Base-by-base conservation (phyloP, 1,140 invertebrate species). In the Drosophila carrolli region DNA sequence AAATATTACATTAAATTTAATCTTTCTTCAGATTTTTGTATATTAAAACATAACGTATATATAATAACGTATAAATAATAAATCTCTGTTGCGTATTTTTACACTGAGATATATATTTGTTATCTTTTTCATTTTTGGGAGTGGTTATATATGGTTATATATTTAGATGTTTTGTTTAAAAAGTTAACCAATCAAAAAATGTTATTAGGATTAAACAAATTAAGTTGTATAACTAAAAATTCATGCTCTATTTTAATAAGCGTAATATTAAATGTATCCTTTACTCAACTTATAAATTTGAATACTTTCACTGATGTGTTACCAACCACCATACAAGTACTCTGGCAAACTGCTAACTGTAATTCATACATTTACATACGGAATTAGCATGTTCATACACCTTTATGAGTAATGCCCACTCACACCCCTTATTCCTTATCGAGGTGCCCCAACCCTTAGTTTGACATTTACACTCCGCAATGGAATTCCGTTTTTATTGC, bases 401-500 rank as follows among this genome's bases (percentile, higher is more conserved):
- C 27, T 65, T 68, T 58, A 50, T 70, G 37, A 71, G 47, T 37
- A 41, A 56, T 48, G 37, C 40, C 46, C 14, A 38, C 50, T 51
- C 56, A 56, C 58, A 62, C 47, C 46, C 57, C 53, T 32, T 2
- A 56, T 38, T 37, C 57, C 56, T 38, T 5, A 23, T 29, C 23
- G 44, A 38, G 23, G 16, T 50, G 44, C 44, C 44, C 35, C 23
- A 16, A n/a, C 35, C 66, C 67, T 9, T 9, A 44, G 50, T 8
- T 41, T 78, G 74, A 78, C 56, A 86, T 47, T 83, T 78, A 61
- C 74, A 57, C 63, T 76, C 37, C 47, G 54, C 61, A 58, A 44
- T 71, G 61, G 79, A 60, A 74, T 81, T 48, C 46, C 53, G 80
- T 74, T 65, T 71, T 75, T 54, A 81, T 81, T 74, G 61, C 74